phyloP scores from a whole-genome alignment of 2,888 invertebrate genomes.

The Polylopha cassiicola region DNA sequence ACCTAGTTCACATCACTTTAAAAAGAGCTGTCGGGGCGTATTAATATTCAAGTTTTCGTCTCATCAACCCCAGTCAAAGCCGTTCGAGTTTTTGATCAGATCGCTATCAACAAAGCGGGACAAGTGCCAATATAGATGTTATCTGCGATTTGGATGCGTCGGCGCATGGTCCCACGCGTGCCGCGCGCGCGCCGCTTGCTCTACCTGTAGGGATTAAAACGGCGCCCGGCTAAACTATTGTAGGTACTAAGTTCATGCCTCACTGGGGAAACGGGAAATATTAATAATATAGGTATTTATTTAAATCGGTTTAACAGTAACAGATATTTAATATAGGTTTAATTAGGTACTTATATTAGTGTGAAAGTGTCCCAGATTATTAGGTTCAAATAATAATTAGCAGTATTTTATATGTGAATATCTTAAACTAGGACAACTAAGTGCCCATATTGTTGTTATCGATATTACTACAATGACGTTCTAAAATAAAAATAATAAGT shows the following conservation, averaged over 20 bases:
- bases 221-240: neutral
- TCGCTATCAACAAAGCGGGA: constrained; percentile 38
- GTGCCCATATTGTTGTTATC: too few relatives aligned
- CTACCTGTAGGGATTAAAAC: constrained; percentile 15
- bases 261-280: neutral
- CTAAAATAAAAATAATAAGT: too few relatives aligned
- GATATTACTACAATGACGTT: too few relatives aligned
- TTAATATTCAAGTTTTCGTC: constrained; percentile 33
- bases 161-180: constrained; percentile 47
- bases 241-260: constrained; percentile 1
- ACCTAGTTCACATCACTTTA: constrained; percentile 11
- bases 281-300: neutral
- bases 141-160: constrained; percentile 37
- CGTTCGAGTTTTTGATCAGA: constrained; percentile 34
- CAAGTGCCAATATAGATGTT: constrained; percentile 53
- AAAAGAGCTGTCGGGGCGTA: constrained; percentile 30
- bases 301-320: too few relatives aligned
- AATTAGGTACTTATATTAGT: too few relatives aligned
- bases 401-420: too few relatives aligned
- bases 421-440: too few relatives aligned
- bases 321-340: too few relatives aligned
- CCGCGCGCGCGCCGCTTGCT: constrained; percentile 34
- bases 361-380: too few relatives aligned
- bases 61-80: constrained; percentile 39
- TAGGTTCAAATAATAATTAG: too few relatives aligned